Evolutionary conservation across 2,888 invertebrate species (phyloP), one percentile per base, ranked within the genome.

Genomic region (Phengaris alcon): DNA sequence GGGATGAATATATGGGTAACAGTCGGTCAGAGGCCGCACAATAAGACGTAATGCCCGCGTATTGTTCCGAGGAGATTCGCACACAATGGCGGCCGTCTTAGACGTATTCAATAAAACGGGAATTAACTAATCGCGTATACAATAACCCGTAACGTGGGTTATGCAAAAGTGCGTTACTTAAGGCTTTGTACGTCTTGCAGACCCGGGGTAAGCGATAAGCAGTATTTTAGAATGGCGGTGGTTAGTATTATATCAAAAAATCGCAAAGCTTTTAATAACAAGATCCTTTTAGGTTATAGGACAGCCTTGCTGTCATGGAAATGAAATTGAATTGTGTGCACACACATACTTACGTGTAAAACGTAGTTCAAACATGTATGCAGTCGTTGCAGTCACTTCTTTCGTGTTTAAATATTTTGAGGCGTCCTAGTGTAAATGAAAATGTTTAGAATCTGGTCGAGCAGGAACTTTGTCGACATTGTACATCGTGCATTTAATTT

Each of bases 11-110:
- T 90, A 90, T 89, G 90, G 90, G 86, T 87, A 85, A 86, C 85
- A 84, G 88, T 89, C 90, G 92, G 91, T 90, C 92, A 91, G 88
- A 84, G 85, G 82, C 82, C 85, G 87, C 81, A 91, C 91, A 90
- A 91, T 89, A 87, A 86, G 84, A 83, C 79, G 82, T 75, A 75
- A 75, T 75, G 75, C 68, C 77, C 78, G 79, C 82, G 81, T 84
- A 87, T 87, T 86, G 84, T 86, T 81, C 83, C 77, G 80, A 81
- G 75, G 81, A 86, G 84, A 88, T 87, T 84, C 83, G 77, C 75
- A 79, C 79, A 88, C 88, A 88, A 90, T 85, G 84, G 83, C 78
- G 82, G 80, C 82, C 80, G 78, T 78, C 82, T 81, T 77, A 79
- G 78, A 79, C 79, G 77, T 81, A 80, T 82, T 82, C 80, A 83